A percentile compares a stretch with the other conserved stretches of the same genome.
Conservation (phyloP, 2,113 vertebrate genomes). For the Oxyruncus cristatus region DNA sequence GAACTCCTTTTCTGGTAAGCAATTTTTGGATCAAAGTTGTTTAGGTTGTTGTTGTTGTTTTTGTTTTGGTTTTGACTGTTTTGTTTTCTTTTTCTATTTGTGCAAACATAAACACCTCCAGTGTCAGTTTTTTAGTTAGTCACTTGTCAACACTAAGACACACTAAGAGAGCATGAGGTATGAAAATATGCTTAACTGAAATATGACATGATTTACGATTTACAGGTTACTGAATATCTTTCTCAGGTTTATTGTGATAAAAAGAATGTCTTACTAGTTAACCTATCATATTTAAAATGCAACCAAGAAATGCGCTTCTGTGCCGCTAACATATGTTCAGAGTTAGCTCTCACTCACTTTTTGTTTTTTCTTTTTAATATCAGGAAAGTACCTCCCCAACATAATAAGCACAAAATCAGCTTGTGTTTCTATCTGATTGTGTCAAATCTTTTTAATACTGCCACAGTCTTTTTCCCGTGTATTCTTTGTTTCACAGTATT, state of each 20-base stretch:
- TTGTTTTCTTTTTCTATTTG: neutral
- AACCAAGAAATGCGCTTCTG: neutral
- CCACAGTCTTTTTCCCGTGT: fast-evolving
- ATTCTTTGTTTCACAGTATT: neutral
- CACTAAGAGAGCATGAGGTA: neutral
- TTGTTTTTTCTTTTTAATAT: neutral
- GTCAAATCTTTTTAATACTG: neutral
- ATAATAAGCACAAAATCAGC: neutral
- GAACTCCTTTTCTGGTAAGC: neutral
- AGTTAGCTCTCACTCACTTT: neutral
- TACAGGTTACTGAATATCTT: neutral
- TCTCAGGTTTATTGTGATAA: neutral
- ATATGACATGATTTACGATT: neutral
- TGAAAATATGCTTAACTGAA: neutral
- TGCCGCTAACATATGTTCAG: neutral
- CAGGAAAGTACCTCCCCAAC: neutral
- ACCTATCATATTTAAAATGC: neutral
- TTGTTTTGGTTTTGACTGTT: neutral
- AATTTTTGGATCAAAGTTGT: neutral
- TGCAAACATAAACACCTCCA: neutral
- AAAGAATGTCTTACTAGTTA: neutral
- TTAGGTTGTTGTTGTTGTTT: neutral
- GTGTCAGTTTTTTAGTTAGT: neutral
- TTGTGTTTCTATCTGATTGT: neutral
- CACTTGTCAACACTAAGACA: neutral